Evolutionary conservation across 2,797 vertebrate genomes (phyloP).

Genomic region (Phylloscopus collybita): DNA sequence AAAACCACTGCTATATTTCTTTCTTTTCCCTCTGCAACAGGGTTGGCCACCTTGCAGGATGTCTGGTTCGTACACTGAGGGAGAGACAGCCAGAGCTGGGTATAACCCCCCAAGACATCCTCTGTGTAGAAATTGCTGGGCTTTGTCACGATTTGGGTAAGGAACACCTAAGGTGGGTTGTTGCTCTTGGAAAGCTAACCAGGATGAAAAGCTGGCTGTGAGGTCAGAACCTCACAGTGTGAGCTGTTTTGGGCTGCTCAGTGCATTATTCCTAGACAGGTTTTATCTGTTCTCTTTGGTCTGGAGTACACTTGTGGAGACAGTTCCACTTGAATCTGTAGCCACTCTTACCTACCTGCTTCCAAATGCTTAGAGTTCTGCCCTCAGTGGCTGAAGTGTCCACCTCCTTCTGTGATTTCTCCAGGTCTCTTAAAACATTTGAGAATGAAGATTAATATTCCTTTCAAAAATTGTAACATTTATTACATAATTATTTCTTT

Average conservation of each 20-base stretch:
- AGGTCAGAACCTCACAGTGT: background rate
- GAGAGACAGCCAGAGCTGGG: conserved; percentile 87
- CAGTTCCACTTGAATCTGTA: background rate
- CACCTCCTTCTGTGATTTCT: background rate
- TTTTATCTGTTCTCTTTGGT: background rate
- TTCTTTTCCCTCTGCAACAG: conserved; percentile 69
- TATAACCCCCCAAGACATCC: conserved; percentile 86
- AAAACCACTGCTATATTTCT: background rate
- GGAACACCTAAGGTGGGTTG: background rate
- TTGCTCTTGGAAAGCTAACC: background rate
- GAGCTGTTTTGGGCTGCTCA: background rate
- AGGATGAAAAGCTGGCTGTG: background rate
- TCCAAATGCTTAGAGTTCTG: background rate
- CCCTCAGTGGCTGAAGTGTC: background rate
- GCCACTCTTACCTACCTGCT: background rate
- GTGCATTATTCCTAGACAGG: background rate
- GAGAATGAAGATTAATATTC: background rate
- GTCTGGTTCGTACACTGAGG: conserved; percentile 82
- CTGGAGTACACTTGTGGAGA: background rate
- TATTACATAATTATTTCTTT: background rate
- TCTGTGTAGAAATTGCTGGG: conserved; percentile 96
- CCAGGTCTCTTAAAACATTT: background rate
- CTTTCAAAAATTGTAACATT: background rate
- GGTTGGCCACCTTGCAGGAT: conserved; percentile 89
- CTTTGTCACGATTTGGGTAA: conserved; percentile 96